Percentiles rank a stretch among this genome's conserved stretches.
Conservation (phyloP, 2,888 invertebrate species). For the Tortricodes alternella region DNA sequence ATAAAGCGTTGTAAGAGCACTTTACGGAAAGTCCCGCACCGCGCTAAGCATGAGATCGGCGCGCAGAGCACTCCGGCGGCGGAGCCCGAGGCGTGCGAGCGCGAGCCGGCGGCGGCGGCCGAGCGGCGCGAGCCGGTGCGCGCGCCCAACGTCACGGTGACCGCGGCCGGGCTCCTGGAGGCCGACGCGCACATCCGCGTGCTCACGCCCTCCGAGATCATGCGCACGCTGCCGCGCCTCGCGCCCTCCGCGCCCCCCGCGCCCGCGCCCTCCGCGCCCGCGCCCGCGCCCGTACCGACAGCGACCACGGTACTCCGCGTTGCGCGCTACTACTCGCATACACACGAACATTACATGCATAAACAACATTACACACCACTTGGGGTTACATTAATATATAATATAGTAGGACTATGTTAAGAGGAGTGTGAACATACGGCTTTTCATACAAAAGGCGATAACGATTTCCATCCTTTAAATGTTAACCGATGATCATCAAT, state of each 20-base stretch:
- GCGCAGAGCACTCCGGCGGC: constrained; percentile 57
- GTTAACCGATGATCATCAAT: too few species aligned
- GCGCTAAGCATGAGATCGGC: constrained; percentile 59
- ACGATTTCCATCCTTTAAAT: too few species aligned
- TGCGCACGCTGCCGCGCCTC: constrained; percentile 94
- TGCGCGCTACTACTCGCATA: constrained; percentile 39
- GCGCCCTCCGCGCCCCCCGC: constrained; percentile 77
- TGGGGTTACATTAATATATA: too few species aligned
- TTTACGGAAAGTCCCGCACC: background rate
- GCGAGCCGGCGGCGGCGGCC: constrained; percentile 74
- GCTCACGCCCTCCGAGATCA: constrained; percentile 94
- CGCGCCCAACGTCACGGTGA: constrained; percentile 87
- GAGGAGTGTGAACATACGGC: too few species aligned
- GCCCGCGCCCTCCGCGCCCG: constrained; percentile 80
- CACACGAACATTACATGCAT: constrained; percentile 34
- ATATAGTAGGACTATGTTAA: too few species aligned
- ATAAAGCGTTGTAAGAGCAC: background rate
- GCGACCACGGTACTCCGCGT: constrained; percentile 58
- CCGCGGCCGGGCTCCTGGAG: constrained; percentile 83
- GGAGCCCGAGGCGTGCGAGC: constrained; percentile 45
- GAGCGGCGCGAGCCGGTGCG: constrained; percentile 66
- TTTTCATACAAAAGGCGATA: too few species aligned
- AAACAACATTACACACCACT: constrained; percentile 22
- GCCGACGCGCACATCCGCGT: constrained; percentile 93
- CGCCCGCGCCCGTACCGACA: constrained; percentile 90